Conservation (phyloP, 2,888 invertebrate genomes). For the Ectobius pallidus region DNA sequence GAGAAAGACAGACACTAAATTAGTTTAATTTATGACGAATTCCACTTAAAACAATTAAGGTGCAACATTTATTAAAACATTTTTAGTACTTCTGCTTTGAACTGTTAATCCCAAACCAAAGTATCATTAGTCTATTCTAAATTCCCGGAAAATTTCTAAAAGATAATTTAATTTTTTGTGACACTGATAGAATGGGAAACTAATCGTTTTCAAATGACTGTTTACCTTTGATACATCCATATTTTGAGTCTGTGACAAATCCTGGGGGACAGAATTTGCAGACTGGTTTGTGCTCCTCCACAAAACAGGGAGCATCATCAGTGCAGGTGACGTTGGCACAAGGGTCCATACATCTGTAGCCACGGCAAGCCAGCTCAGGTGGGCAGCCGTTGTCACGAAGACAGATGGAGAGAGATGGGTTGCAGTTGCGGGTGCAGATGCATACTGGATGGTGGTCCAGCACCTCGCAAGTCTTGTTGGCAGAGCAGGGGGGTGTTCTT, state of each 20-base stretch:
- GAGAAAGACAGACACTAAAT: constrained; percentile 3
- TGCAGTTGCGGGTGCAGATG: constrained; percentile 86
- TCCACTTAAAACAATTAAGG: neutral
- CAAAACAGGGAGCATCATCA: constrained; percentile 85
- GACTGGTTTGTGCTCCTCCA: constrained; percentile 92
- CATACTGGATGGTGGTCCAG: constrained; percentile 86
- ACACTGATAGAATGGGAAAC: neutral
- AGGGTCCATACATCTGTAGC: constrained; percentile 90
- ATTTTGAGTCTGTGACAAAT: constrained; percentile 88
- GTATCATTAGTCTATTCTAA: constrained; percentile 36
- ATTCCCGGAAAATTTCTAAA: neutral
- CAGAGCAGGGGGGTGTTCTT: constrained; percentile 68
- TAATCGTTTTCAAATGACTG: constrained; percentile 33
- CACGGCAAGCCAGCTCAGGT: constrained; percentile 81
- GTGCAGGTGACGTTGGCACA: constrained; percentile 86
- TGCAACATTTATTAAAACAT: neutral
- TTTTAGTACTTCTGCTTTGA: constrained; percentile 2
- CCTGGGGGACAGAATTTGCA: constrained; percentile 96
- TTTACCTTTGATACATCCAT: constrained; percentile 97
- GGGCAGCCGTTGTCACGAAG: constrained; percentile 89
- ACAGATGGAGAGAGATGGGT: constrained; percentile 85
- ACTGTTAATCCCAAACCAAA: constrained; percentile 33
- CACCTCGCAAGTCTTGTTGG: constrained; percentile 87
- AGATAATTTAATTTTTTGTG: neutral
- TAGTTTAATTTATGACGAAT: neutral